These are phyloP conservation scores for Ochlodes sylvanus DNA, from an alignment of 2,888 invertebrate genomes.

Conservation along the genomic window DNA sequence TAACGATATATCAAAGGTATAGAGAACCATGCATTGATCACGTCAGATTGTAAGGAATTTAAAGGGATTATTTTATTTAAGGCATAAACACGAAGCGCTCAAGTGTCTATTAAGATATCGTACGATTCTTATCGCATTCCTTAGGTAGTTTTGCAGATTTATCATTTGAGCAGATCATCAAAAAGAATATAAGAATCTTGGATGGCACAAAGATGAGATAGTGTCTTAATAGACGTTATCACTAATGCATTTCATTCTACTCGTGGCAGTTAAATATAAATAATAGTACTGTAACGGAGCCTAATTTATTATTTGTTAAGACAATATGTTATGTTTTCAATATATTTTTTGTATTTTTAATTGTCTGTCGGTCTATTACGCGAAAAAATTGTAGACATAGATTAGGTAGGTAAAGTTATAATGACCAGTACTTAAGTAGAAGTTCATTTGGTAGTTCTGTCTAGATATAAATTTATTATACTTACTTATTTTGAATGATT, in stretches of 20 bases:
- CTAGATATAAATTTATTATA: no score
- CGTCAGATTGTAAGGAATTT: no score
- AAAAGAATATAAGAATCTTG: slow-evolving; percentile 31
- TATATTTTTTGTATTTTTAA: no score
- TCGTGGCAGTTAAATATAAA: neutral
- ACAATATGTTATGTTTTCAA: no score
- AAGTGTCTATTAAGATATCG: slow-evolving; percentile 12
- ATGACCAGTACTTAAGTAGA: no score
- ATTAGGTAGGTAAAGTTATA: no score
- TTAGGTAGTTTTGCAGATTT: slow-evolving; percentile 30
- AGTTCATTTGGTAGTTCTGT: no score
- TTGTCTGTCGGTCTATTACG: no score
- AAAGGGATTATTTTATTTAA: neutral
- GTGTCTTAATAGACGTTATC: slow-evolving; percentile 37
- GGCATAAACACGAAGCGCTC: slow-evolving; percentile 1
- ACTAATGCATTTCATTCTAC: slow-evolving; percentile 25
- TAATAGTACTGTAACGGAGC: neutral
- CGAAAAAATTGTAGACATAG: no score
- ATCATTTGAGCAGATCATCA: slow-evolving; percentile 25
- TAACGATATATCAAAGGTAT: no score
- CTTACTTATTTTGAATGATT: no score
- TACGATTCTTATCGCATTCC: slow-evolving; percentile 12
- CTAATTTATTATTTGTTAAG: neutral
- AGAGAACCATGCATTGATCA: no score
- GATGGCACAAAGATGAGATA: slow-evolving; percentile 30